phyloP scores from a whole-genome alignment of 2,797 vertebrate species.

The Denticeps clupeoides region DNA sequence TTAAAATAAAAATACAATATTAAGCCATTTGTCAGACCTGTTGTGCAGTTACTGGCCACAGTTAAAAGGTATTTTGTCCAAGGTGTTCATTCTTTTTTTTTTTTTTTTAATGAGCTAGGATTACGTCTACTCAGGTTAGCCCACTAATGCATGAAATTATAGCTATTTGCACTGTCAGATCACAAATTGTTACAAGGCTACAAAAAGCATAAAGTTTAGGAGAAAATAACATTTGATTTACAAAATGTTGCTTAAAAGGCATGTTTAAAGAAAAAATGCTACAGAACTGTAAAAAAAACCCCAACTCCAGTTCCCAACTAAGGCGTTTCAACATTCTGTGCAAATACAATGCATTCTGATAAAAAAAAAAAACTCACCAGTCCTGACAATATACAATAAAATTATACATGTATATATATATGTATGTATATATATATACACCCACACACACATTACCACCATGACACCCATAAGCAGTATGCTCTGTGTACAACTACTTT shows the following conservation, averaged over 20 bases:
- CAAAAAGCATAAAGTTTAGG: constrained; percentile 21
- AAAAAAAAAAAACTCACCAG: constrained; percentile 21
- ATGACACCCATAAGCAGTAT: constrained; percentile 20
- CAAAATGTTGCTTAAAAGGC: constrained; percentile 43
- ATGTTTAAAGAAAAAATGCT: constrained; percentile 31
- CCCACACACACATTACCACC: constrained; percentile 19
- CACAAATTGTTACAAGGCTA: constrained; percentile 22
- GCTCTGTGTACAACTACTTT: constrained; percentile 29
- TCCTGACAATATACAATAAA: constrained; percentile 13
- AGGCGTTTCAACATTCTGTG: constrained; percentile 55
- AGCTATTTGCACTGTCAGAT: constrained; percentile 39
- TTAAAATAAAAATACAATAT: constrained; percentile 27
- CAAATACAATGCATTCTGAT: constrained; percentile 48
- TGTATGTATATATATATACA: too few species aligned
- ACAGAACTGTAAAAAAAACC: constrained; percentile 40
- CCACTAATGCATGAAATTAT: constrained; percentile 34
- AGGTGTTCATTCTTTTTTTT: constrained; percentile 8
- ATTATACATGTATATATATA: constrained; percentile 35
- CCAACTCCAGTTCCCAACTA: constrained; percentile 37
- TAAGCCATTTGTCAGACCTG: constrained; percentile 29
- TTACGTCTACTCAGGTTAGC: constrained; percentile 24
- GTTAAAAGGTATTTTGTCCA: constrained; percentile 19
- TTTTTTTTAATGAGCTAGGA: constrained; percentile 24
- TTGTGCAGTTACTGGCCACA: constrained; percentile 31
- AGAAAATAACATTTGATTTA: constrained; percentile 52